Conservation (phyloP, 2,113 vertebrate genomes). For the Synodontis membranacea region DNA sequence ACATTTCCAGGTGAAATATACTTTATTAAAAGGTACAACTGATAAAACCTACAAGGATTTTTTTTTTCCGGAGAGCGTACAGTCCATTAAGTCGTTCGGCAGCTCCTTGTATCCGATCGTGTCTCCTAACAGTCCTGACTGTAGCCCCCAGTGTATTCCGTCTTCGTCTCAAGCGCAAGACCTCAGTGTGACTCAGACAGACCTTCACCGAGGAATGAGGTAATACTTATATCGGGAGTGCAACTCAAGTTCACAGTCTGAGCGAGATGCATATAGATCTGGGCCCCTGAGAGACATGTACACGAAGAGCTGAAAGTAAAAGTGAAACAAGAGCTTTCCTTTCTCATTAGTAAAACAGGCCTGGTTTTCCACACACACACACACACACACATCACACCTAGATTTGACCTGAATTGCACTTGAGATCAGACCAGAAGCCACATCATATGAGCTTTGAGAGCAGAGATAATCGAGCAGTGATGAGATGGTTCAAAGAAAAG, state of each 20-base stretch:
- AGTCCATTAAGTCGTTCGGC: background rate
- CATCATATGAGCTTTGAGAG: background rate
- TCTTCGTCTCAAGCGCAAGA: background rate
- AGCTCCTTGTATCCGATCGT: background rate
- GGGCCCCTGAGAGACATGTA: background rate
- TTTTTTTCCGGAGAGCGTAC: background rate
- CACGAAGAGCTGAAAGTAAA: background rate
- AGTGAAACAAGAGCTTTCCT: background rate
- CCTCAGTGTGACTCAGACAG: background rate
- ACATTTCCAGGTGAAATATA: background rate
- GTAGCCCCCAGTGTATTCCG: background rate
- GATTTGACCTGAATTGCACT: conserved; percentile 12
- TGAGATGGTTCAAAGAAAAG: background rate
- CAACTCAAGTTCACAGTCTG: background rate
- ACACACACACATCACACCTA: background rate
- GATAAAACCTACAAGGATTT: background rate
- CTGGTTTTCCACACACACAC: background rate
- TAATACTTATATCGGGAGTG: background rate
- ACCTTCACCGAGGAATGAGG: conserved; percentile 1
- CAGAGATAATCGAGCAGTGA: background rate
- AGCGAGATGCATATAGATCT: background rate
- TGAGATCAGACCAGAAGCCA: background rate
- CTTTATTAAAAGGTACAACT: background rate
- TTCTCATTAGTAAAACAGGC: background rate
- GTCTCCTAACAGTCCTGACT: background rate